Evolutionary conservation across 2,888 invertebrate species (phyloP).

Genomic region (Iselma pallidipennis): DNA sequence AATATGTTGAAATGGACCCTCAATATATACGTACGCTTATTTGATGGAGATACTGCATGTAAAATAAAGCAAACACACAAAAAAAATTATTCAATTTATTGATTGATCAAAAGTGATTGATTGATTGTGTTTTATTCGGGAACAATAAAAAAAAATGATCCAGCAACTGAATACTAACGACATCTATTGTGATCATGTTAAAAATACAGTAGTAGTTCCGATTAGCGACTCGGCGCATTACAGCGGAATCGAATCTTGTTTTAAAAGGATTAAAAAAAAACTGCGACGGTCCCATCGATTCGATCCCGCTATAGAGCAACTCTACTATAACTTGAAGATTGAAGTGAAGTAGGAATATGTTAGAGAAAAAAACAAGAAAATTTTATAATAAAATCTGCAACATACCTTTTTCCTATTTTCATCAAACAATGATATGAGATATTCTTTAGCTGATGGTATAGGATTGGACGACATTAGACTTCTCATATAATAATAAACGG

Average conservation of each 20-base stretch:
- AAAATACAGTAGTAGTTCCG: too few relatives aligned
- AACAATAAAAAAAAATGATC: conserved; percentile 10
- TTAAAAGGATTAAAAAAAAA: too few relatives aligned
- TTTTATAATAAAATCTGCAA: neutral
- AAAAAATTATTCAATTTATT: conserved; percentile 19
- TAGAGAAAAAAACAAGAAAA: neutral
- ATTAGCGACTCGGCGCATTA: too few relatives aligned
- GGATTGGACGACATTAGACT: conserved; percentile 94
- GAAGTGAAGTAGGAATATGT: too few relatives aligned
- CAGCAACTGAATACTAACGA: neutral
- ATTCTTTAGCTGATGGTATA: conserved; percentile 89
- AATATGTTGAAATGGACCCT: neutral
- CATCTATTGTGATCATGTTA: neutral
- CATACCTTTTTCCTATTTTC: conserved; percentile 88
- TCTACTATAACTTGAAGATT: too few relatives aligned
- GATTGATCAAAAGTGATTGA: conserved; percentile 22
- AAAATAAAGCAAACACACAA: conserved; percentile 21
- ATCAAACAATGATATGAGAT: conserved; percentile 84
- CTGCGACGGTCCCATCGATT: too few relatives aligned
- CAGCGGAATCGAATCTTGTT: too few relatives aligned
- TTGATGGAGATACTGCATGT: conserved; percentile 62
- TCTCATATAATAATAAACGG: conserved; percentile 96
- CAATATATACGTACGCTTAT: conserved; percentile 59
- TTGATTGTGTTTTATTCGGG: neutral
- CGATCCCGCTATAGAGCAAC: too few relatives aligned